Evolutionary conservation across 2,113 vertebrate species (phyloP), one percentile per base, ranked within the genome.

Genomic region (Sclerurus mexicanus): DNA sequence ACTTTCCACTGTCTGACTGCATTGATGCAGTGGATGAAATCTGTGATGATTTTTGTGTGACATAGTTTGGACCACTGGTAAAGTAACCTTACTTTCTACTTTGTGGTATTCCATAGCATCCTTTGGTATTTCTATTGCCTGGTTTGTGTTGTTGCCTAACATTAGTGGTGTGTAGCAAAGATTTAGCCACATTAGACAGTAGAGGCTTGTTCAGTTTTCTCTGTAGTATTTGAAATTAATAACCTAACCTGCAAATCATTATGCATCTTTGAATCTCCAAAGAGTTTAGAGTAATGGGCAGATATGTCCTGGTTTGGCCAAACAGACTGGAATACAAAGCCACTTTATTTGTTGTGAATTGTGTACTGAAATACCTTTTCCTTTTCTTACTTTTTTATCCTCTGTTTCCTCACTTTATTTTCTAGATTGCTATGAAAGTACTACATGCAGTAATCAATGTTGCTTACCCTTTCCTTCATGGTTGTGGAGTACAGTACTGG

Each of bases 401-500:
- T 69, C 37, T 62, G 12, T 82, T 68, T 63, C 28, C 5, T 92
- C 4, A 9, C 16, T 87, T 79, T 58, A 4, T 88, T 81, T 81
- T 55, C 14, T 49, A 30, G 37, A 37, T 31, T 66, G 7, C 21
- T 83, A 0, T 47, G 33, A 22, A 81, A 78, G 10, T 66, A 18
- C 13, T 60, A 0, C 21, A 5, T 14, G 2, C 46, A 5, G 28
- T 35, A 47, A 12, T 56, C 0, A 1, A 12, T 35, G 14, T 76
- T 85, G n/a, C 40, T 87, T 3, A 44, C n/a, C 14, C 22, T 40
- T 89, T 66, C n/a, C 58, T 71, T 58, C 28, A 14, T 18, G 15
- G 28, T 30, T 69, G 28, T 58, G 30, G 31, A 69, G 22, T 62
- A 28, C 14, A n/a, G 6, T 58, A 40, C 30, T 60, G 49, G 7